Evolutionary conservation across 2,888 invertebrate species (phyloP).

Genomic region (Acanthosoma haemorrhoidale): DNA sequence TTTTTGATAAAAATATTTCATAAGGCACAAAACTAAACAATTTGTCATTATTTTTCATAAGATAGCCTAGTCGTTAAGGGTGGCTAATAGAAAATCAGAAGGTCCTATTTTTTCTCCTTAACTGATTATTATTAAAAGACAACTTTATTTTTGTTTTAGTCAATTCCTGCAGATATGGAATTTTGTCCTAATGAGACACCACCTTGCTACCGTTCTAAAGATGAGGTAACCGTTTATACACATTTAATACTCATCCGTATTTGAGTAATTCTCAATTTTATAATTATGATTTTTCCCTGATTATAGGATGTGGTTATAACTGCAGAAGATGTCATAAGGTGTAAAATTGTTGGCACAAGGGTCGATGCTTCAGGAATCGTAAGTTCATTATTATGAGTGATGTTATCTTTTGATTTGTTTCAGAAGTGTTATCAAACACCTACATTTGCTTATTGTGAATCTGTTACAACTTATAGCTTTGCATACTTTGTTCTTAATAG

Average conservation of each 20-base stretch:
- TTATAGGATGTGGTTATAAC: conserved; percentile 84
- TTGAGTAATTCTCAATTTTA: not conserved
- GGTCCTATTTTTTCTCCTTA: no score
- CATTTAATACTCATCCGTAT: not conserved
- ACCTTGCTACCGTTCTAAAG: conserved; percentile 96
- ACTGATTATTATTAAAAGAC: no score
- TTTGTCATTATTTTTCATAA: no score
- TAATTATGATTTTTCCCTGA: not conserved
- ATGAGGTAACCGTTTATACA: conserved; percentile 58
- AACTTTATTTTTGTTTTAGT: conserved; percentile 54
- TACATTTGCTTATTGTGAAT: not conserved
- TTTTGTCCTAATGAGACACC: conserved; percentile 97
- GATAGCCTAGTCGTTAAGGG: conserved; percentile 41
- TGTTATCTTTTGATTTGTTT: no score
- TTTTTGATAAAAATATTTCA: no score
- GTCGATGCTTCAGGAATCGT: conserved; percentile 99
- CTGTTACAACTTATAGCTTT: no score
- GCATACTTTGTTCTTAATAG: no score
- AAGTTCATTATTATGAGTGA: conserved; percentile 50
- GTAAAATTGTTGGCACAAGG: conserved; percentile 97
- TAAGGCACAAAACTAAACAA: no score
- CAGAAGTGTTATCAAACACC: not conserved
- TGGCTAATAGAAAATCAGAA: not conserved
- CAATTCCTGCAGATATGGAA: conserved; percentile 98
- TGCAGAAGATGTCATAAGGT: conserved; percentile 92